Conservation (phyloP, 2,113 vertebrate species). For the Rattus rattus region DNA sequence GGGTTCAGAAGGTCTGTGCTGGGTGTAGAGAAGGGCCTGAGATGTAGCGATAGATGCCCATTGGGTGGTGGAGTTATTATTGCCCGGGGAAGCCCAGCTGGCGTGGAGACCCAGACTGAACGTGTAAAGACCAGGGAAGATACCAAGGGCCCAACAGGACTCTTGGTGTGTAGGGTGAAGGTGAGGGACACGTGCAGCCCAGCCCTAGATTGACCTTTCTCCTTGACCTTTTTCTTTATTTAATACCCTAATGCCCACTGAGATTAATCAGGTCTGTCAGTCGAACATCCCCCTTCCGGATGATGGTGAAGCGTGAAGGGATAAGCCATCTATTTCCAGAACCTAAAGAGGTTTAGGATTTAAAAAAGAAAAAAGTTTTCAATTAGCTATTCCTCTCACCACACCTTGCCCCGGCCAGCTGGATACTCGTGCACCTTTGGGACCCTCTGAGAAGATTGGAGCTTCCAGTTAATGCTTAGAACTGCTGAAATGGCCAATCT, state of each 20-base stretch:
- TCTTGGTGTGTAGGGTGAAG: accelerated
- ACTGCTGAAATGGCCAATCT: constrained; percentile 81
- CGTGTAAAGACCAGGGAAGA: neutral
- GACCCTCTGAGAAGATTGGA: neutral
- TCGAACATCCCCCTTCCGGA: constrained; percentile 51
- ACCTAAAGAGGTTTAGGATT: constrained; percentile 77
- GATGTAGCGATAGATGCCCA: neutral
- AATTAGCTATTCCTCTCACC: neutral
- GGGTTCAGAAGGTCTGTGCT: neutral
- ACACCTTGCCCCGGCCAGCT: neutral
- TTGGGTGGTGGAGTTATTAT: neutral
- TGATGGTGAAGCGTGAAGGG: neutral
- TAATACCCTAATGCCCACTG: neutral
- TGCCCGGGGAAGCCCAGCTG: neutral
- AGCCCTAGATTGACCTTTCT: neutral
- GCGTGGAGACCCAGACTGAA: neutral
- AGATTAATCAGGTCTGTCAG: constrained; percentile 38
- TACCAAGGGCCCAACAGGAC: neutral
- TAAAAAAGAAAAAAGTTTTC: constrained; percentile 54
- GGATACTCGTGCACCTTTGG: neutral
- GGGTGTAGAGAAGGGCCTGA: neutral
- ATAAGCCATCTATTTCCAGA: constrained; percentile 79
- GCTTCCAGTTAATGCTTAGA: constrained; percentile 76
- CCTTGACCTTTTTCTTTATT: constrained; percentile 68
- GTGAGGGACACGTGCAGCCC: accelerated